Conservation (phyloP, 2,113 vertebrate genomes). For the Lagopus leucura region DNA sequence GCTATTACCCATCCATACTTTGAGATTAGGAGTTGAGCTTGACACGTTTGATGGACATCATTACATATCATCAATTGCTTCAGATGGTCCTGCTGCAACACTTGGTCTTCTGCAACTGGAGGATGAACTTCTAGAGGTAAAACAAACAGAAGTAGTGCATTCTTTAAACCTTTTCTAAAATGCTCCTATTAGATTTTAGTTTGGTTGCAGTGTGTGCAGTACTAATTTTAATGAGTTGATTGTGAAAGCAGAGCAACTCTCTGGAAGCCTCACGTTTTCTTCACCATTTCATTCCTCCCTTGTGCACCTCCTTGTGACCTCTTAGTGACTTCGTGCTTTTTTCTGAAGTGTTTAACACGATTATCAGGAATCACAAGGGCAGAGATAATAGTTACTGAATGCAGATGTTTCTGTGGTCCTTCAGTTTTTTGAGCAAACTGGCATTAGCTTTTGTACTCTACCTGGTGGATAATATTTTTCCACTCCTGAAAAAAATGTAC, state of each 20-base stretch:
- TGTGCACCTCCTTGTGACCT: neutral
- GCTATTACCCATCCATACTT: slow-evolving; percentile 92
- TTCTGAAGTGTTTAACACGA: neutral
- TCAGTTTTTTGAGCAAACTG: neutral
- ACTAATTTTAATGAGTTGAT: neutral
- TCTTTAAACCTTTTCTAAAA: neutral
- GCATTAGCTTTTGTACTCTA: neutral
- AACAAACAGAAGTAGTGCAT: neutral
- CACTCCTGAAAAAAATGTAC: slow-evolving; percentile 17
- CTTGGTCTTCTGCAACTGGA: slow-evolving; percentile 87
- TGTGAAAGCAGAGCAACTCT: neutral
- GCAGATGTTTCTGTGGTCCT: neutral
- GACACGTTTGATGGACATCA: slow-evolving; percentile 96
- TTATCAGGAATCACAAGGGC: neutral
- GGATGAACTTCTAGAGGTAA: slow-evolving; percentile 96
- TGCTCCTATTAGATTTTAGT: neutral
- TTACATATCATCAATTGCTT: slow-evolving; percentile 91
- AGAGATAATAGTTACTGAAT: neutral
- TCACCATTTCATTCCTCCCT: neutral
- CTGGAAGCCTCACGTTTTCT: neutral
- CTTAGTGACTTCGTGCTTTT: neutral
- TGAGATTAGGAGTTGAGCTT: slow-evolving; percentile 93
- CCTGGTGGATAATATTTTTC: slow-evolving; percentile 13
- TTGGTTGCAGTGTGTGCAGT: neutral
- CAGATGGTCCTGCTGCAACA: slow-evolving; percentile 85